These are phyloP conservation scores for Tragulus kanchil DNA, from an alignment of 2,113 vertebrate genomes.

Conservation along the genomic window DNA sequence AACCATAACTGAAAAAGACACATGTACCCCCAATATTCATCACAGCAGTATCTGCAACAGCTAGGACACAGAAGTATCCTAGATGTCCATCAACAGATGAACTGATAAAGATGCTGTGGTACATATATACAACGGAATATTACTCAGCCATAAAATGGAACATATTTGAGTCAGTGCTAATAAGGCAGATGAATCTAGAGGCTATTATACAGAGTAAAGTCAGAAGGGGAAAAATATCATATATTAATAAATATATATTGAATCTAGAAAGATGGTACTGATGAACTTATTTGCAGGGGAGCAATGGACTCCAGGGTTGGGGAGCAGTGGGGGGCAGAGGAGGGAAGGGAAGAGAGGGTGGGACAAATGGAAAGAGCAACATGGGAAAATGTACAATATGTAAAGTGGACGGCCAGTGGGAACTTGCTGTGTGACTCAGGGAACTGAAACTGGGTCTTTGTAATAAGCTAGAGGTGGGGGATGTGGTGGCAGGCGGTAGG, in stretches of 20 bases:
- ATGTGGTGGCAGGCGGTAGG: neutral
- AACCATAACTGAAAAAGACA: neutral
- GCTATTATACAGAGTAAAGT: neutral
- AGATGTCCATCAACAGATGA: neutral
- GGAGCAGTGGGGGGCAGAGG: neutral
- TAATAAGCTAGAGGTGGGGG: neutral
- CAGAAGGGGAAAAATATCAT: neutral
- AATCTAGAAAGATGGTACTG: neutral
- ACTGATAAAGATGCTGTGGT: neutral
- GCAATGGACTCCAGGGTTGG: neutral
- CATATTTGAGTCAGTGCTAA: neutral
- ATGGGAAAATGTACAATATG: neutral
- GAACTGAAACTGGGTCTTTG: neutral
- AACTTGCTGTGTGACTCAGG: neutral
- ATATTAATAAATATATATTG: neutral
- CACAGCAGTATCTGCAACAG: neutral
- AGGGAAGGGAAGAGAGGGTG: neutral
- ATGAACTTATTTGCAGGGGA: neutral
- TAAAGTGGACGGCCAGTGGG: neutral
- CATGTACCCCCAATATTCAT: neutral
- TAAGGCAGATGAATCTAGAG: neutral
- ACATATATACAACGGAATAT: neutral
- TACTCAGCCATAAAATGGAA: neutral
- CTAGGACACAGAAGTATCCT: neutral
- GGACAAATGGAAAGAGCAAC: neutral